Base-by-base conservation (phyloP, 2,888 invertebrate genomes). In the Eilema depressum region DNA sequence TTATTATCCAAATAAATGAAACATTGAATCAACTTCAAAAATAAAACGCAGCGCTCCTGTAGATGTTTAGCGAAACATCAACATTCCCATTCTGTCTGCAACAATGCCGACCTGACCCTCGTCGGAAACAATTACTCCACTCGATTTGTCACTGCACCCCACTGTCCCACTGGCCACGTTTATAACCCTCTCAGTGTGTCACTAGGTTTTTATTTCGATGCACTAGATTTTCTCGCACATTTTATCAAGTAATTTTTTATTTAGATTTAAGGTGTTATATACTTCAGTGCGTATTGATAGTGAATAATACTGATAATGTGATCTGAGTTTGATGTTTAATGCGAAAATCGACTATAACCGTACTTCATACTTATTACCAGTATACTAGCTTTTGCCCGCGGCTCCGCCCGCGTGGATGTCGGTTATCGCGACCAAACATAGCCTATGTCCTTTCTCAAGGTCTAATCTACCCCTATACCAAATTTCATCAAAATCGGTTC, bases 71-170 rank as follows among this genome's bases (percentile, higher is more conserved):
- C n/a, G 4, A 23, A 69, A 69, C 41, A 60, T 11, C 47, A 8
- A 47, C 47, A 26, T 69, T 14, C n/a, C 20, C 12, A 60, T 1
- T 41, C 26, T 28, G 30, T 26, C 60, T 10, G 68, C 37, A 1
- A 53, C 67, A 28, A 11, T n/a, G 2, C 28, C 12, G 61, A 3
- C 62, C 59, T 28, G 37, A 61, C 57, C 56, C 69, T 47, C 66
- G 66, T 69, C 69, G 64, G 70, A 77, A 79, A 66, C 72, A 74
- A 71, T 80, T 78, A 71, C 71, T 28, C 47, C 74, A 26, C 65
- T 68, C 72, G 68, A 80, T 79, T 80, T 80, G 76, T 79, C 78
- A 69, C 75, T 25, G 30, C 68, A 30, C 72, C 62, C 63, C 47
- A 62, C 68, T 68, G 56, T 59, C 14, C 26, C 28, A 59, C 47